Evolutionary conservation across 2,797 vertebrate species (phyloP).

Genomic region (Scyliorhinus canicula): DNA sequence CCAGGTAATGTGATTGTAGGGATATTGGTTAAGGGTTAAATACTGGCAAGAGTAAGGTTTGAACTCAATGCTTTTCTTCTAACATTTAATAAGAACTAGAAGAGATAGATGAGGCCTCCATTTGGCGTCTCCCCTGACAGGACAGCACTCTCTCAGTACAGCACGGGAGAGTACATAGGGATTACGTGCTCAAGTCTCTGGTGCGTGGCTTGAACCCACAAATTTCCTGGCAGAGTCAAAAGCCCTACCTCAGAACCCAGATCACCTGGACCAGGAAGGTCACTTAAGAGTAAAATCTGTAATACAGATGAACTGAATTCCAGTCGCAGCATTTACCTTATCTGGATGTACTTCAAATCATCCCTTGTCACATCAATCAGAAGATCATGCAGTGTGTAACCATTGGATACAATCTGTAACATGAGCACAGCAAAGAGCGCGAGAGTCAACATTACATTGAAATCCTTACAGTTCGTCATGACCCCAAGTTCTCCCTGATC

Average conservation of each 20-base stretch:
- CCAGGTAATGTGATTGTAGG: background rate
- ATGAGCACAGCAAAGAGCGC: background rate
- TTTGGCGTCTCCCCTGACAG: background rate
- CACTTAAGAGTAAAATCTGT: background rate
- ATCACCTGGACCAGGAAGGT: background rate
- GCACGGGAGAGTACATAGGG: background rate
- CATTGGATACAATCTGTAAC: conserved; percentile 65
- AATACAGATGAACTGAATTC: background rate
- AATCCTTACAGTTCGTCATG: background rate
- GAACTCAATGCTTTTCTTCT: background rate
- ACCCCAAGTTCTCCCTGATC: too few relatives aligned
- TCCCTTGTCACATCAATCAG: conserved; percentile 65
- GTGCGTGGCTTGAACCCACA: background rate
- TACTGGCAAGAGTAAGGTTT: too few relatives aligned
- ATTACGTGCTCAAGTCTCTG: background rate
- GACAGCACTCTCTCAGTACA: background rate
- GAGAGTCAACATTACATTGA: background rate
- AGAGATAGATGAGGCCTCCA: background rate
- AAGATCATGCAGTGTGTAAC: conserved; percentile 71
- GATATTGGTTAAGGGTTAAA: background rate
- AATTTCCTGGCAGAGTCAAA: too few relatives aligned
- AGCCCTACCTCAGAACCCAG: too few relatives aligned
- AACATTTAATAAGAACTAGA: background rate
- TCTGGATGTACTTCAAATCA: conserved; percentile 69
- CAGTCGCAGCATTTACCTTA: conserved; percentile 61